Evolutionary conservation across 2,888 invertebrate genomes (phyloP), one percentile per base, ranked within the genome.

Genomic region (Tipula unca): DNA sequence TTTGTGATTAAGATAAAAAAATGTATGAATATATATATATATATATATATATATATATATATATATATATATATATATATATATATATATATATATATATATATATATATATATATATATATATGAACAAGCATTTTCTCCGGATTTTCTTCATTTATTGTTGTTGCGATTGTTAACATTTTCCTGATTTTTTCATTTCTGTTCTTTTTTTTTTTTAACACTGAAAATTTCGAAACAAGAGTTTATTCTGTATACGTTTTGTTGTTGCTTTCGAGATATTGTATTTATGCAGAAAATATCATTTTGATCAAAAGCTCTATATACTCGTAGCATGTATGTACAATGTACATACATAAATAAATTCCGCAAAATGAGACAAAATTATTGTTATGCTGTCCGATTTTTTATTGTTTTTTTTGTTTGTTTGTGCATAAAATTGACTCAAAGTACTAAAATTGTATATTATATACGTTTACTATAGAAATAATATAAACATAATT

Each of bases 91-190:
- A n/a, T n/a, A n/a, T 6, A 48, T 6, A 17, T 5, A 48, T 5
- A 48, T 3, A 17, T 17, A 17, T 17, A 48, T 3, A 48, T 5
- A 48, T 20, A 3, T 17, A 48, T 17, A 69, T 25, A 69, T 13
- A 69, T 69, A 8, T 10, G 69, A 25, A 69, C 69, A 69, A 69
- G 69, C 25, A 69, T 69, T 69, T 69, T 69, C 69, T 69, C 69
- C 69, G 69, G 69, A 69, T 69, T 69, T 69, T 69, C 69, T 69
- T 25, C 69, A 25, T 69, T 69, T 69, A 25, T 69, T 69, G 69
- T 69, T 69, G 69, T 69, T 69, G 69, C 69, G 69, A 69, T 69
- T 69, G 69, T 69, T 69, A 69, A 69, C 69, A 69, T 69, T 69
- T 69, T 69, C 69, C 25, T 69, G 69, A 69, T 69, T 69, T 69